These are phyloP conservation scores for Stomorhina lunata DNA, from an alignment of 2,888 invertebrate genomes.

Conservation along the genomic window DNA sequence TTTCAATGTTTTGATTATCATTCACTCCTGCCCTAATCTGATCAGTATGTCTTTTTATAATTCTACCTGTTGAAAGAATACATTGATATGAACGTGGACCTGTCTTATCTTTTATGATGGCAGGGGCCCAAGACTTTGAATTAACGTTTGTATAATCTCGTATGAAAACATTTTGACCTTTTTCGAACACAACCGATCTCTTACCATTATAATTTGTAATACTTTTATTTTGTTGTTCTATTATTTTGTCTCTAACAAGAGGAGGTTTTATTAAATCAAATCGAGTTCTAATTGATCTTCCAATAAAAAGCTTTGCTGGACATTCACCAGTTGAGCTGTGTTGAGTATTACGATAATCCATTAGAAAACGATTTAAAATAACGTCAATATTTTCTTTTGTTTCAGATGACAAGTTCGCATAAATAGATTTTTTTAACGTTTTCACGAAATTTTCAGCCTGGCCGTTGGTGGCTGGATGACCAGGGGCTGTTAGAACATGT, in stretches of 20 bases:
- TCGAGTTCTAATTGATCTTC: constrained; percentile 17
- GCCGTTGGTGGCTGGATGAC: background rate
- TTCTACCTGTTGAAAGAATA: constrained; percentile 26
- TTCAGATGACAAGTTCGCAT: background rate
- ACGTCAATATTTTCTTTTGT: background rate
- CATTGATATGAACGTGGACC: constrained; percentile 43
- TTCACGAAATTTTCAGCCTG: no score
- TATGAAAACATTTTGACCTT: background rate
- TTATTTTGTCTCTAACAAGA: constrained; percentile 6
- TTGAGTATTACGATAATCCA: constrained; percentile 3
- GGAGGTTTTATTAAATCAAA: background rate
- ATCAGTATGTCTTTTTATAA: constrained; percentile 46
- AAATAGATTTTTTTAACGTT: constrained; percentile 14
- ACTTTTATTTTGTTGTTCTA: constrained; percentile 28
- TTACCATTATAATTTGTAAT: constrained; percentile 8
- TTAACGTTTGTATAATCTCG: constrained; percentile 7
- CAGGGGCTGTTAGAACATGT: constrained; percentile 19
- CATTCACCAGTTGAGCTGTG: constrained; percentile 8
- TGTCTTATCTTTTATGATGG: constrained; percentile 24
- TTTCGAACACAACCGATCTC: background rate
- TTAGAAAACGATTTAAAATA: background rate
- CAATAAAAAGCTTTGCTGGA: constrained; percentile 1
- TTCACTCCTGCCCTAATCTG: constrained; percentile 6
- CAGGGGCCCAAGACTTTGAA: constrained; percentile 39
- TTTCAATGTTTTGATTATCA: background rate